Evolutionary conservation across 2,888 invertebrate species (phyloP), one percentile per base, ranked within the genome.

Genomic region (Aquatica leii): DNA sequence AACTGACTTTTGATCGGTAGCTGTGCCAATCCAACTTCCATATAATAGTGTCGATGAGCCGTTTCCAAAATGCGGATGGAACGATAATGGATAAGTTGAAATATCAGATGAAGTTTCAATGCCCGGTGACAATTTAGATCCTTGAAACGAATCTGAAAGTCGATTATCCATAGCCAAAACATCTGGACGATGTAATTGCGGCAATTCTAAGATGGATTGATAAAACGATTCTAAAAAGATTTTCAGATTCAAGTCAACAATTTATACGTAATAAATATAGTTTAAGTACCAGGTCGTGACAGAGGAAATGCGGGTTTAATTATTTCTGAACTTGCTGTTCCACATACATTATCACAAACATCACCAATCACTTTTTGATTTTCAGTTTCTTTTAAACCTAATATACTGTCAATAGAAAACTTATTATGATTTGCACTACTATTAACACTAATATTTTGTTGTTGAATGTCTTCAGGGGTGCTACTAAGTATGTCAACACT

Each of bases 361-460:
- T 53, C 41, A 24, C 48, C 14, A 11, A 57, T 24, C 46, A 69
- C 66, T 18, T 68, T 70, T 21, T 66, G 60, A 43, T 46, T 57
- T 40, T 67, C 66, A 48, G 67, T 62, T 43, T 58, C 59, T 51
- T 71, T 71, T 63, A 68, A 70, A 46, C 82, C 82, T 62, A 82
- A 72, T 62, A 82, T 82, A 67, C 74, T 79, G 63, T 82, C 80
- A 56, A 82, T 82, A 8, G 81, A 81, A 69, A 82, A 82, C 66
- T 82, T 82, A 69, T 77, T 80, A 56, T 69, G 70, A 58, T 69
- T 68, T 37, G 59, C 71, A 58, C 65, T 69, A 69, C 70, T 74
- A 41, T 71, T 71, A 34, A 71, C 71, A 69, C 71, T 67, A 35
- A 64, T 68, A 12, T 65, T 66, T 51, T 65, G 62, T 53, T 72